Conservation (phyloP, 2,797 vertebrate species). For the Macrochelys suwanniensis region DNA sequence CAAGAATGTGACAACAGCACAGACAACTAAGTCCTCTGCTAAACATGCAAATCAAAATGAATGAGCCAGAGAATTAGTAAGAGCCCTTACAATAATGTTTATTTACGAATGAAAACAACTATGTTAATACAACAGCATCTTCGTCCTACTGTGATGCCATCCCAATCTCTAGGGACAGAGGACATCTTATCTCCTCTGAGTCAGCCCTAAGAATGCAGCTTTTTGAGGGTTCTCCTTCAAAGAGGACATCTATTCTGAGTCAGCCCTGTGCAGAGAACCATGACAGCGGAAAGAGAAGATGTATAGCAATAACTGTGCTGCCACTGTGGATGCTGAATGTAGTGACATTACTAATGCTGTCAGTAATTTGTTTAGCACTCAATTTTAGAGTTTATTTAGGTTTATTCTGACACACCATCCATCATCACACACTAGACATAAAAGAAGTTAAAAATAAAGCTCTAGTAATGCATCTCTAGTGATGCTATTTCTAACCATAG, state of each 20-base stretch:
- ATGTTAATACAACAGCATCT: not conserved
- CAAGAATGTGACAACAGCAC: not conserved
- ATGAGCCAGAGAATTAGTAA: not conserved
- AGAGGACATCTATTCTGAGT: not conserved
- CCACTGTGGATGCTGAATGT: not conserved
- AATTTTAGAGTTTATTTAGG: constrained; percentile 40
- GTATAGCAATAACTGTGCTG: not conserved
- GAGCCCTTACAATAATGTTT: not conserved
- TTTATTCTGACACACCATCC: constrained; percentile 21
- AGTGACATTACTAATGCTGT: not conserved
- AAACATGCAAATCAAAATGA: not conserved
- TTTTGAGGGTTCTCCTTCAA: not conserved
- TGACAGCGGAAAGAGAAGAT: not conserved
- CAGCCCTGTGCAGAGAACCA: not conserved
- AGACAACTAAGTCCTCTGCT: not conserved
- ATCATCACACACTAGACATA: constrained; percentile 20
- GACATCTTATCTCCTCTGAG: not conserved
- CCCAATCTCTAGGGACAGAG: not conserved
- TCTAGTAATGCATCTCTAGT: not conserved
- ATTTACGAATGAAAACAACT: not conserved
- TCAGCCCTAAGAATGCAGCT: not conserved
- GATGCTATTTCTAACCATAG: constrained; percentile 26
- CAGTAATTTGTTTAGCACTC: constrained; percentile 28
- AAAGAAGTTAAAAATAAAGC: constrained; percentile 29
- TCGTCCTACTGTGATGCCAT: not conserved